phyloP scores from a whole-genome alignment of 2,113 vertebrate species.

The Phalacrocorax carbo region DNA sequence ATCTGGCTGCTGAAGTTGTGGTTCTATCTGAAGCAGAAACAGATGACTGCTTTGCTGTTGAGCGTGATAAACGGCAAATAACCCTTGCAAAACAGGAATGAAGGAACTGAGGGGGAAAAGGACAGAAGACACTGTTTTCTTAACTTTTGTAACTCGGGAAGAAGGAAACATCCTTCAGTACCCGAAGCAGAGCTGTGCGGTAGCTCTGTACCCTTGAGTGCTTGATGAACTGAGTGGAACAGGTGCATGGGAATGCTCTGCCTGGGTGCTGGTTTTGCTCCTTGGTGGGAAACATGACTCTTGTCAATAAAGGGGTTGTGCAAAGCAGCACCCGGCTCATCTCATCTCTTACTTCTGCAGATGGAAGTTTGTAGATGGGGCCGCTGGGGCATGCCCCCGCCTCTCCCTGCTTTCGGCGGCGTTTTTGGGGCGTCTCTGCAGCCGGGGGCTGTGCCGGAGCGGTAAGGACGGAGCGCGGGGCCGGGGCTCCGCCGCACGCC shows the following conservation, averaged over 20 bases:
- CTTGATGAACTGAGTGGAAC: rapidly evolving
- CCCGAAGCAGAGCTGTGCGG: rapidly evolving
- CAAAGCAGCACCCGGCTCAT: rapidly evolving
- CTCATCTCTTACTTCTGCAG: neutral
- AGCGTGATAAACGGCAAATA: rapidly evolving
- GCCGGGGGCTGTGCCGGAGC: neutral
- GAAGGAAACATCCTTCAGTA: neutral
- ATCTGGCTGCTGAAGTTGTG: rapidly evolving
- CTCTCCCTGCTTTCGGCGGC: too few relatives aligned
- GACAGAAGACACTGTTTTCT: too few relatives aligned
- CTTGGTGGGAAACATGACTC: too few relatives aligned
- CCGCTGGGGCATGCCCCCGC: neutral
- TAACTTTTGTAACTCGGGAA: neutral
- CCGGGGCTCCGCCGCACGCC: too few relatives aligned
- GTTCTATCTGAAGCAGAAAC: neutral
- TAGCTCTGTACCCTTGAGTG: rapidly evolving
- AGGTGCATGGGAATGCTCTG: rapidly evolving
- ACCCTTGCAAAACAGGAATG: rapidly evolving
- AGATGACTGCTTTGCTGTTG: rapidly evolving
- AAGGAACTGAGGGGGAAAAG: neutral
- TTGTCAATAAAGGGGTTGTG: neutral
- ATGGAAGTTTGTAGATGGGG: neutral
- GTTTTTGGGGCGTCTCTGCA: neutral
- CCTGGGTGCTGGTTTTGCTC: neutral
- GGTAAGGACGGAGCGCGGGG: too few relatives aligned